A percentile compares a stretch with the other conserved stretches of the same genome.
phyloP scores from a whole-genome alignment of 2,888 invertebrate species.

The Meandrusa payeni region DNA sequence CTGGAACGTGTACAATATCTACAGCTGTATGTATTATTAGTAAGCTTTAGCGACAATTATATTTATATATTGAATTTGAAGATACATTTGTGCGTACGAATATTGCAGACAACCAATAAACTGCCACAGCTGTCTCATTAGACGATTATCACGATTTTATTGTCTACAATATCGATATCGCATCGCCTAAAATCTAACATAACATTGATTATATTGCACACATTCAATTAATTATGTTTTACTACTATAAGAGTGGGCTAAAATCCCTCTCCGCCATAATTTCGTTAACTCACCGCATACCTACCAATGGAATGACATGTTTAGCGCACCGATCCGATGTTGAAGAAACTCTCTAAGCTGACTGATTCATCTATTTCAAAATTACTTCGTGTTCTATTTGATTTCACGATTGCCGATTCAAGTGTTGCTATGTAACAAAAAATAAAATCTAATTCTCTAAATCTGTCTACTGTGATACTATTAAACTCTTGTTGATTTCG shows the following conservation, averaged over 20 bases:
- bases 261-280: constrained; percentile 81
- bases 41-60: constrained; percentile 54
- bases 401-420: background rate
- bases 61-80: constrained; percentile 38
- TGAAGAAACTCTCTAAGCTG: constrained; percentile 63
- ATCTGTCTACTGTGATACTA: background rate
- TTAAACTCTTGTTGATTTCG: background rate
- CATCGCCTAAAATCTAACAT: constrained; percentile 61
- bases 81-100: constrained; percentile 28
- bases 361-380: constrained; percentile 38
- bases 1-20: constrained; percentile 65
- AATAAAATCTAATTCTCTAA: background rate
- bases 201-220: constrained; percentile 74
- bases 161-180: constrained; percentile 42
- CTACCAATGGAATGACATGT: constrained; percentile 77
- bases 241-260: constrained; percentile 61
- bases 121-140: background rate
- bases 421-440: background rate
- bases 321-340: constrained; percentile 58
- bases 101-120: constrained; percentile 24
- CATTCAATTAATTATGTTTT: constrained; percentile 64
- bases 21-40: constrained; percentile 42
- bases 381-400: too few relatives aligned
- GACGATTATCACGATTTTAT: constrained; percentile 30
- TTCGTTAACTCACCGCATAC: constrained; percentile 77